Percentiles rank a stretch among this genome's conserved stretches.
Evolutionary conservation across 1,140 invertebrate genomes (phyloP).

Genomic region (Rhysida immarginata): DNA sequence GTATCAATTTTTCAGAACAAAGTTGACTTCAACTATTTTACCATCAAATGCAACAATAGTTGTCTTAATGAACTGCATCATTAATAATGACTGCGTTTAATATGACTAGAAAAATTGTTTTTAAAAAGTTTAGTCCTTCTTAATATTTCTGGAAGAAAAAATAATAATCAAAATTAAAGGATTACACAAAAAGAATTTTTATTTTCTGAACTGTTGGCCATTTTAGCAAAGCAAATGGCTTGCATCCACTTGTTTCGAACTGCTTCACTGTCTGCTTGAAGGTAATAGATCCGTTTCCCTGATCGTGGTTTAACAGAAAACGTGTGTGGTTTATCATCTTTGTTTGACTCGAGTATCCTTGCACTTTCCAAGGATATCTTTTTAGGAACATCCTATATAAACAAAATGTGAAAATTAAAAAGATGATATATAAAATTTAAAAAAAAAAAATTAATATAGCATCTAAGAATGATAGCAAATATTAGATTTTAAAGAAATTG

Average conservation of each 20-base stretch:
- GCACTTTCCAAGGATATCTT: background rate
- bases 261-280: background rate
- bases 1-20: too few species aligned
- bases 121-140: too few species aligned
- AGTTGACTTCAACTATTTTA: too few species aligned
- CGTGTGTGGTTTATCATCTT: background rate
- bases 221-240: constrained; percentile 1
- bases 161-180: background rate
- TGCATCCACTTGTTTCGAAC: background rate
- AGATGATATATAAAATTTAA: too few species aligned
- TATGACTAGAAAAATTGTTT: too few species aligned
- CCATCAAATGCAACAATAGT: too few species aligned
- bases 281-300: background rate
- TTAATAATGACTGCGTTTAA: too few species aligned
- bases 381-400: background rate
- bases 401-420: background rate
- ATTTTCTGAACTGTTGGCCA: background rate
- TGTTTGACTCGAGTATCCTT: background rate
- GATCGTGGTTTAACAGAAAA: background rate
- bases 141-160: too few species aligned
- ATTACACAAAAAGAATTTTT: background rate
- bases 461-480: too few species aligned
- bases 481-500: too few species aligned
- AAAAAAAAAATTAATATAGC: too few species aligned
- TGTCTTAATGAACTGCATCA: too few species aligned